Base-by-base conservation (phyloP, 2,888 invertebrate genomes). In the Encarsia formosa region DNA sequence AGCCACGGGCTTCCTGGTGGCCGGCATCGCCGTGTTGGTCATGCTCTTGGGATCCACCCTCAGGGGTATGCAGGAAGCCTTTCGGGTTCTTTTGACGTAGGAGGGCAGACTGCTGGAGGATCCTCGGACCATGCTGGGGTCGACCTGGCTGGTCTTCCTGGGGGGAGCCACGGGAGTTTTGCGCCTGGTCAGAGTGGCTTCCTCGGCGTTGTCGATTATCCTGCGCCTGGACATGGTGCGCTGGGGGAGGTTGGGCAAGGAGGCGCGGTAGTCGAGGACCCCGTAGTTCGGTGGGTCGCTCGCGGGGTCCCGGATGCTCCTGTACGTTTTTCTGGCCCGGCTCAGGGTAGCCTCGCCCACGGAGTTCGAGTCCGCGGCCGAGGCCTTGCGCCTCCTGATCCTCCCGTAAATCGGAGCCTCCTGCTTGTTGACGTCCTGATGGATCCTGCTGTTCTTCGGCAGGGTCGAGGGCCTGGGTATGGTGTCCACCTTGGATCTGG, bases 401-500 rank as follows among this genome's bases (percentile, higher is more conserved):
- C 63, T 63, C 0, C 73, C 73, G 32, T 73, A 72, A 35, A 73
- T 62, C 9, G 71, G 68, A 1, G 67, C 65, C 19, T 73, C 71
- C 24, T 56, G 49, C 11, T 32, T 45, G 18, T 15, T 22, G 26
- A 22, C 42, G 5, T 8, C 23, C 2, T 41, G 29, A 11, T 8
- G 2, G 24, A 43, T 15, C 32, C 22, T 45, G 2, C 34, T 35
- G 22, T 66, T 63, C 59, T 71, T 73, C 6, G 72, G 72, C 43
- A 73, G 56, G 32, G 72, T 73, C 48, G 73, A 71, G 19, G 73
- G 66, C 57, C 71, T 60, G 15, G 67, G 63, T 6, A 61, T 62
- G n/a, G n/a, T n/a, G 46, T 40, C 15, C 56, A 51, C 23, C 4
- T 9, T 19, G 18, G 43, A 1, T 0, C 20, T 13, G 16, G 46